Conservation (phyloP, 2,113 vertebrate species). For the Phycodurus eques region DNA sequence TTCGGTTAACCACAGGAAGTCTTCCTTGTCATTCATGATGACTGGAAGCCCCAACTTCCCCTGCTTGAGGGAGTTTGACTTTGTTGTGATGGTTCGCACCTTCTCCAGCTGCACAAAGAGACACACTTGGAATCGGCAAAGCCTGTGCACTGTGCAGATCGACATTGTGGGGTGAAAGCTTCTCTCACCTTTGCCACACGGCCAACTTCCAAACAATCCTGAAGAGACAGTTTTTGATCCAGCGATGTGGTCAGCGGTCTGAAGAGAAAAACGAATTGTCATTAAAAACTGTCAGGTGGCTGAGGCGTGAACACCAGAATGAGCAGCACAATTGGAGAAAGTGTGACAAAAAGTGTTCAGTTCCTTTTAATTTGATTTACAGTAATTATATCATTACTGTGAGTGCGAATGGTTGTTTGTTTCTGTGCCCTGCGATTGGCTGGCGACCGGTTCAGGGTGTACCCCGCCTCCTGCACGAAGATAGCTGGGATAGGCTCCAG, state of each 20-base stretch:
- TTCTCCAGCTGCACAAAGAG: conserved; percentile 79
- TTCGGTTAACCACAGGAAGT: conserved; percentile 87
- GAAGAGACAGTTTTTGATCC: conserved; percentile 77
- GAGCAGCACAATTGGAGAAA: too few relatives aligned
- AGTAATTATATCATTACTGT: too few relatives aligned
- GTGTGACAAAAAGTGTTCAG: too few relatives aligned
- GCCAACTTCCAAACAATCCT: conserved; percentile 84
- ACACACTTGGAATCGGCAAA: not conserved
- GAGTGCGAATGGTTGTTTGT: too few relatives aligned
- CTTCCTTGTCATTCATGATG: conserved; percentile 85
- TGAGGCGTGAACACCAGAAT: too few relatives aligned
- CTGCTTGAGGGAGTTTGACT: conserved; percentile 82
- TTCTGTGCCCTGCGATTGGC: too few relatives aligned
- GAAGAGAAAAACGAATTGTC: conserved; percentile 5
- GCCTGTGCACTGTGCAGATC: not conserved
- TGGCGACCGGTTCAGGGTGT: too few relatives aligned
- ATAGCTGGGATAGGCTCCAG: too few relatives aligned
- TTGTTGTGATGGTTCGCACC: conserved; percentile 87
- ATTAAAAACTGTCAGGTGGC: too few relatives aligned
- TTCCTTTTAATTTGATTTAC: too few relatives aligned
- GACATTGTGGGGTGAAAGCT: not conserved
- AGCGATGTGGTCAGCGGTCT: conserved; percentile 77
- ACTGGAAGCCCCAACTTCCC: conserved; percentile 84
- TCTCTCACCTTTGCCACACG: conserved; percentile 79
- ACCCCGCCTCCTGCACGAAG: too few relatives aligned